These are phyloP conservation scores for Hemichromis elongatus DNA, from an alignment of 2,113 vertebrate species.

Conservation along the genomic window DNA sequence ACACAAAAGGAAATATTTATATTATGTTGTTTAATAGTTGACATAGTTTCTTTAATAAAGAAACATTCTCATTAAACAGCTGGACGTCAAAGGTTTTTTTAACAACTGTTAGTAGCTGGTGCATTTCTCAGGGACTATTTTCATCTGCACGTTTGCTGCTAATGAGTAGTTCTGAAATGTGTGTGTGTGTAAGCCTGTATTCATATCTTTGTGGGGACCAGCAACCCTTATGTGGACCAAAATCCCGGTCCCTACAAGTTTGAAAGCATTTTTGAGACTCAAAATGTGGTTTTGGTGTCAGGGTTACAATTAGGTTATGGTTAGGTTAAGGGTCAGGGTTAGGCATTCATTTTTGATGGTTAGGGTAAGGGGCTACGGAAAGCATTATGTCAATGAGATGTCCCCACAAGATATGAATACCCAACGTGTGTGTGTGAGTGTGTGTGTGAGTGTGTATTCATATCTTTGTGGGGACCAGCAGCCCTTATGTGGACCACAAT, in stretches of 20 bases:
- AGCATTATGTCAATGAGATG: no score
- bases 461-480: background rate
- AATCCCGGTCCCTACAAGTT: background rate
- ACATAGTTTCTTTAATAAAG: background rate
- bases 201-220: background rate
- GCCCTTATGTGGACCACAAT: rapidly evolving
- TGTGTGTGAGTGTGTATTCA: rapidly evolving
- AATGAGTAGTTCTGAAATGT: background rate
- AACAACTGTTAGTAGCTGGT: background rate
- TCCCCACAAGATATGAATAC: no score
- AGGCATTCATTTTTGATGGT: no score
- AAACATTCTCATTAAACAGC: background rate
- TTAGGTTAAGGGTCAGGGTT: no score
- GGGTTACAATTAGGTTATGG: no score
- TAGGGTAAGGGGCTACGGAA: no score
- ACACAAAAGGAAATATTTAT: background rate
- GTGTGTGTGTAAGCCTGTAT: rapidly evolving
- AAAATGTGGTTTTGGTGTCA: background rate
- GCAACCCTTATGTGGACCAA: rapidly evolving
- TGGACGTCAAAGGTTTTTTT: background rate
- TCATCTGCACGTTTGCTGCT: background rate
- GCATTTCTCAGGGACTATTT: background rate
- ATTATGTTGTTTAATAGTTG: background rate
- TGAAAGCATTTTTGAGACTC: background rate
- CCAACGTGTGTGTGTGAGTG: no score